Conservation (phyloP, 92 coral and sea anemone species). For the Bergia sp. region DNA sequence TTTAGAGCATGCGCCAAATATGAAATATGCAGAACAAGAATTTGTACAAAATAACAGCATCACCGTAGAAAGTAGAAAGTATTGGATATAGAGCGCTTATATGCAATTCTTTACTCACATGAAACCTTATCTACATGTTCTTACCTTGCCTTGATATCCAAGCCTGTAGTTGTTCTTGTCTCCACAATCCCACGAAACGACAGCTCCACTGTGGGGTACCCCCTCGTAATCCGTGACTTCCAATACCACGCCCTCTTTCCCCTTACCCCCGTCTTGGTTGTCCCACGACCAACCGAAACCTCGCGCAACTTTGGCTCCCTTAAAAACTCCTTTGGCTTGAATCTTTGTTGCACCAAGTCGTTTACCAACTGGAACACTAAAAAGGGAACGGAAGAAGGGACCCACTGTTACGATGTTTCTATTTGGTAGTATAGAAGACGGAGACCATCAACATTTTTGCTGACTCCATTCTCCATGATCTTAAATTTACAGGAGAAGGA, state of each 20-base stretch:
- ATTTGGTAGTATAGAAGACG: not conserved
- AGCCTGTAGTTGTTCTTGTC: conserved; percentile 61
- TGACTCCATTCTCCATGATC: not conserved
- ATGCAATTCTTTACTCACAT: not conserved
- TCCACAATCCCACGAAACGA: conserved; percentile 62
- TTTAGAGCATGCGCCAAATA: too few relatives aligned
- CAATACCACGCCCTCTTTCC: conserved; percentile 56
- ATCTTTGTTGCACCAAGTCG: conserved; percentile 58
- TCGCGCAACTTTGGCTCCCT: conserved; percentile 69
- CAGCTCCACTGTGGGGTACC: conserved; percentile 46
- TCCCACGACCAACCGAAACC: conserved; percentile 71
- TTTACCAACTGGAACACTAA: conserved; percentile 60
- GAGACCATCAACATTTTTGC: not conserved
- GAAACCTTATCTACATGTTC: not conserved
- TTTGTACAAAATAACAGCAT: not conserved
- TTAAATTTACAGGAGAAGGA: too few relatives aligned
- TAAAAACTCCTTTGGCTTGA: conserved; percentile 33
- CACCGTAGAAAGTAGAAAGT: too few relatives aligned
- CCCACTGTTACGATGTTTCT: not conserved
- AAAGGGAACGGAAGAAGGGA: not conserved
- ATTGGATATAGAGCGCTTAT: too few relatives aligned
- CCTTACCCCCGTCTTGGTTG: conserved; percentile 63
- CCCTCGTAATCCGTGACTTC: conserved; percentile 51
- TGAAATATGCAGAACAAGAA: too few relatives aligned
- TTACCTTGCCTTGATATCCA: conserved; percentile 70